Percentiles rank a stretch among this genome's conserved stretches.
Evolutionary conservation across 2,888 invertebrate genomes (phyloP).

Genomic region (Chrysolina oricalcia): DNA sequence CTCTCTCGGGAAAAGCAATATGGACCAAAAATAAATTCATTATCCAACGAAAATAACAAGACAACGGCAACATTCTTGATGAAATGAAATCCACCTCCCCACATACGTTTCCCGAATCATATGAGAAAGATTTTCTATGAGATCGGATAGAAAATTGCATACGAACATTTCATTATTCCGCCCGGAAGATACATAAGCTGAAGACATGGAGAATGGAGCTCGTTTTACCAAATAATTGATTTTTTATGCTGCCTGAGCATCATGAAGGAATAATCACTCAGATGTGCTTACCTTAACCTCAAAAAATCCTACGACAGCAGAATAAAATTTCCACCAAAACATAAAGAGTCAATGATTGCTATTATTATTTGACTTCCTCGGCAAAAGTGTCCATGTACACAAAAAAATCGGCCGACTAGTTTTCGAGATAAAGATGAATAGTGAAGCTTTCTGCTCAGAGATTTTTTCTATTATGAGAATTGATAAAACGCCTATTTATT

Average conservation of each 20-base stretch:
- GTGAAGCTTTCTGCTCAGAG: too few relatives aligned
- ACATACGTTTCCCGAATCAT: constrained; percentile 48
- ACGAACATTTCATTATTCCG: constrained; percentile 49
- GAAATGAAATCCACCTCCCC: constrained; percentile 52
- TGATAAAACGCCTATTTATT: too few relatives aligned
- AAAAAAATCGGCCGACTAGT: too few relatives aligned
- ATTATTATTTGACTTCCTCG: too few relatives aligned
- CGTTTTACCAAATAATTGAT: constrained; percentile 51
- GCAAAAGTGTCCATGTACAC: too few relatives aligned
- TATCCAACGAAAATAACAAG: constrained; percentile 26
- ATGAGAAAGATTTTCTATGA: constrained; percentile 47
- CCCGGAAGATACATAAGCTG: constrained; percentile 38
- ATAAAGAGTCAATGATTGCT: too few relatives aligned
- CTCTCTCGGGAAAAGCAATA: background rate
- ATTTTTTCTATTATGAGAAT: too few relatives aligned
- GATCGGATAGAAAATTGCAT: constrained; percentile 52
- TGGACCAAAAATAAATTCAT: constrained; percentile 12
- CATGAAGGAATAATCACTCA: too few relatives aligned
- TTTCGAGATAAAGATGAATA: too few relatives aligned
- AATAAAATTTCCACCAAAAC: too few relatives aligned
- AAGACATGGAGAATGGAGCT: constrained; percentile 34
- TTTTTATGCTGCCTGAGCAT: constrained; percentile 44
- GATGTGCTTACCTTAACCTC: too few relatives aligned
- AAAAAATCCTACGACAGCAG: too few relatives aligned
- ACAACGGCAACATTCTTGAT: constrained; percentile 45